phyloP scores from a whole-genome alignment of 2,888 invertebrate species.

The Drosophila sordidapex region DNA sequence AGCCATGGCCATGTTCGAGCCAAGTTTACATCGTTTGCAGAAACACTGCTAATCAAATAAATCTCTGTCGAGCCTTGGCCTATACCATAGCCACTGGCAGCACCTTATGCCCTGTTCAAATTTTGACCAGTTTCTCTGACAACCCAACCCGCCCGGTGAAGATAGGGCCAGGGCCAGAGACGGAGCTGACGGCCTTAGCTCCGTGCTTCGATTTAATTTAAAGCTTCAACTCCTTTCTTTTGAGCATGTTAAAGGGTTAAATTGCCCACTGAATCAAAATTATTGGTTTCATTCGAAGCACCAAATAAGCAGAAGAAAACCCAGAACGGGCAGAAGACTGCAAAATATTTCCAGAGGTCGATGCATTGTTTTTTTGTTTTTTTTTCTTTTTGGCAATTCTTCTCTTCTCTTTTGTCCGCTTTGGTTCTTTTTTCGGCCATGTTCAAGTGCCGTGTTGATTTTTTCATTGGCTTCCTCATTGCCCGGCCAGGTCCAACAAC shows the following conservation, averaged over 20 bases:
- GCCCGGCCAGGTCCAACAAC: slow-evolving; percentile 13
- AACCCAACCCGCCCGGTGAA: slow-evolving; percentile 10
- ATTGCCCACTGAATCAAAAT: slow-evolving; percentile 85
- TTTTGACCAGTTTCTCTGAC: slow-evolving; percentile 23
- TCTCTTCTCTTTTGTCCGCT: slow-evolving; percentile 20
- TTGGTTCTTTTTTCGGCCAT: slow-evolving; percentile 44
- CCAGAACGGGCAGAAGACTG: slow-evolving; percentile 8
- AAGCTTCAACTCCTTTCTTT: slow-evolving; percentile 79
- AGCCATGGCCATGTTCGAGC: slow-evolving; percentile 49
- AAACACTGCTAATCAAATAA: slow-evolving; percentile 73
- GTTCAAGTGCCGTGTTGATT: slow-evolving; percentile 46
- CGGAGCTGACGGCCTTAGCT: slow-evolving; percentile 12
- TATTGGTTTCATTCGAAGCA: slow-evolving; percentile 82
- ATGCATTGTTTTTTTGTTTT: slow-evolving; percentile 70
- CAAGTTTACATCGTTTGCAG: slow-evolving; percentile 52
- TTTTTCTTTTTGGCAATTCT: slow-evolving; percentile 62
- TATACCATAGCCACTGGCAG: slow-evolving; percentile 22
- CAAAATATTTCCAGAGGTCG: slow-evolving; percentile 54
- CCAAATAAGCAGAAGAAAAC: slow-evolving; percentile 3
- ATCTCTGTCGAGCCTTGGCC: slow-evolving; percentile 71
- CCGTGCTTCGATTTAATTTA: slow-evolving; percentile 79
- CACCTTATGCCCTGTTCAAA: slow-evolving; percentile 27
- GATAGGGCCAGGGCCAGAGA: slow-evolving; percentile 6
- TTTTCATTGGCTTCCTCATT: slow-evolving; percentile 44
- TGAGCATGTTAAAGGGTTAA: slow-evolving; percentile 85